A percentile compares a stretch with the other conserved stretches of the same genome.
Conservation (phyloP, 2,888 invertebrate genomes). For the Chrysodeixis includens region DNA sequence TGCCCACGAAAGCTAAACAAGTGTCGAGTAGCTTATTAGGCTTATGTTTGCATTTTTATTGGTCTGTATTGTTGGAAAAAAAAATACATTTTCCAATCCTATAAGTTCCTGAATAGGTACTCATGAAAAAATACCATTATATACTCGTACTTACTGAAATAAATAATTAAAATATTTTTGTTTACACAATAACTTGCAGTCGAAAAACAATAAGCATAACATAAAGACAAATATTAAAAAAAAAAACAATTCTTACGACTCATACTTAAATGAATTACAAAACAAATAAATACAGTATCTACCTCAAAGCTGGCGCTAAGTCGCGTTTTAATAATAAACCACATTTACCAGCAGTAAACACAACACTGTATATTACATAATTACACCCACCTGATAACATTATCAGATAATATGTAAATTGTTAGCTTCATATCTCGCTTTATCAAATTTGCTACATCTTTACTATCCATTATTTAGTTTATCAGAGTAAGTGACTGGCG, state of each 20-base stretch:
- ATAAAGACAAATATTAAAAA: no score
- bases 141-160: no score
- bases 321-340: conserved; percentile 29
- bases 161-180: no score
- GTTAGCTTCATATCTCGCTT: conserved; percentile 36
- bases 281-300: not conserved
- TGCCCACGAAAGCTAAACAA: conserved; percentile 29
- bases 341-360: conserved; percentile 19
- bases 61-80: not conserved
- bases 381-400: conserved; percentile 43
- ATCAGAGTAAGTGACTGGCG: conserved; percentile 24
- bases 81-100: not conserved
- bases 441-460: conserved; percentile 51
- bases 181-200: no score
- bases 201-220: no score
- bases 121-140: no score
- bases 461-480: conserved; percentile 48
- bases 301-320: not conserved
- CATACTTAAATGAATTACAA: not conserved
- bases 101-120: no score
- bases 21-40: conserved; percentile 11
- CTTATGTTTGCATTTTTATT: not conserved
- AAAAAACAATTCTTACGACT: no score
- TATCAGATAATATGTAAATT: conserved; percentile 46
- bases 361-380: conserved; percentile 49